Evolutionary conservation across 1,140 invertebrate species (phyloP).

Genomic region (Brachionus manjavacas): DNA sequence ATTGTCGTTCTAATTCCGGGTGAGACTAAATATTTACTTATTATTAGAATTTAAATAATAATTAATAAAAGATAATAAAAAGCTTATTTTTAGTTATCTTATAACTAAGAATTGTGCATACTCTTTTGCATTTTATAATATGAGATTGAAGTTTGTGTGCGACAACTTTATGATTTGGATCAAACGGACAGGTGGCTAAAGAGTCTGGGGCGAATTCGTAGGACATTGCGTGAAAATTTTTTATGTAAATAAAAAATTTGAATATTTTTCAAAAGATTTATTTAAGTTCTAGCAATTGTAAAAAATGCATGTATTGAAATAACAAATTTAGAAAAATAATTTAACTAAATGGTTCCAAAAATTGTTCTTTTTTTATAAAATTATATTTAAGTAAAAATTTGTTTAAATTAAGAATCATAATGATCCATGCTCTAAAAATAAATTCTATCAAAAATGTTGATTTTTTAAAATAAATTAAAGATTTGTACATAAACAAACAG

Average conservation of each 20-base stretch:
- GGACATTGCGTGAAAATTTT: neutral
- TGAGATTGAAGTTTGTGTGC: neutral
- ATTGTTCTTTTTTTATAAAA: neutral
- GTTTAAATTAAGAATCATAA: no score
- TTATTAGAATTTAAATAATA: neutral
- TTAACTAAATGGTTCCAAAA: neutral
- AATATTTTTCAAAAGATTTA: neutral
- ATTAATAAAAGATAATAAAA: neutral
- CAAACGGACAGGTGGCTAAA: neutral
- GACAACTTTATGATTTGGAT: constrained; percentile 1
- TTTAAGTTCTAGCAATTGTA: neutral
- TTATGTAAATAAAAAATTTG: neutral
- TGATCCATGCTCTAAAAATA: no score
- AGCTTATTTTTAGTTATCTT: neutral
- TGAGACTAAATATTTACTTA: neutral
- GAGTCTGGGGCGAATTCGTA: neutral
- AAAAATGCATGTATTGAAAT: neutral
- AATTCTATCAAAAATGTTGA: no score
- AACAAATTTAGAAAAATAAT: neutral
- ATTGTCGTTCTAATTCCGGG: neutral
- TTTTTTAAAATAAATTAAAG: no score
- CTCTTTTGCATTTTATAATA: constrained; percentile 18
- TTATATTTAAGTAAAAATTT: neutral
- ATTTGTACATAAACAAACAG: no score
- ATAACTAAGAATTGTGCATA: neutral